These are phyloP conservation scores for Anolis carolinensis DNA, from an alignment of 2,113 vertebrate species.

Conservation along the genomic window DNA sequence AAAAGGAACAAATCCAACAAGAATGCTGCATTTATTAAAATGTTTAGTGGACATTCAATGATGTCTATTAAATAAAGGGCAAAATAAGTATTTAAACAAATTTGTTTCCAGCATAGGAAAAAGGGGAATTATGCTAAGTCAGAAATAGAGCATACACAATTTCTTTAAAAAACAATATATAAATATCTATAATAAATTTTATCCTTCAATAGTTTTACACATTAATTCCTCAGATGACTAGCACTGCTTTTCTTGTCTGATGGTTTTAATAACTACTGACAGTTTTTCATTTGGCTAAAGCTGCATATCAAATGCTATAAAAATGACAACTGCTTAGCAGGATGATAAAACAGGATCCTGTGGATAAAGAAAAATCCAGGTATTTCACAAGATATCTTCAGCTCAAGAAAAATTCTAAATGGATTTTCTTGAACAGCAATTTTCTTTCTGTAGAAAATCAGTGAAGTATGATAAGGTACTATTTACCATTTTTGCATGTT, in stretches of 20 bases:
- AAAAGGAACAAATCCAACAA: constrained; percentile 49
- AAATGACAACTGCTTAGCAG: constrained; percentile 36
- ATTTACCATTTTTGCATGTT: constrained; percentile 33
- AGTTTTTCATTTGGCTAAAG: constrained; percentile 29
- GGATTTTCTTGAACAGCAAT: constrained; percentile 41
- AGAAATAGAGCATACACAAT: neutral
- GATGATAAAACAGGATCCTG: constrained; percentile 18
- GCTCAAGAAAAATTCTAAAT: constrained; percentile 38
- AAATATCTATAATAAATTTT: constrained; percentile 34
- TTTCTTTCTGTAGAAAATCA: constrained; percentile 28
- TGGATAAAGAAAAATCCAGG: constrained; percentile 27
- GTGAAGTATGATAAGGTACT: neutral
- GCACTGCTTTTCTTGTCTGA: constrained; percentile 45
- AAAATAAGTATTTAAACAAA: constrained; percentile 51
- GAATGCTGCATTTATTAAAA: constrained; percentile 37
- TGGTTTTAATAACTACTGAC: constrained; percentile 36
- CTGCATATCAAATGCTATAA: constrained; percentile 30
- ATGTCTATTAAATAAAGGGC: constrained; percentile 54
- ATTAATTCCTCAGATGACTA: constrained; percentile 60
- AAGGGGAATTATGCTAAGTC: neutral
- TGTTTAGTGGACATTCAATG: constrained; percentile 37
- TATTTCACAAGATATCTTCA: neutral
- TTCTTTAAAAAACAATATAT: constrained; percentile 5
- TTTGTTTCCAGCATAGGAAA: constrained; percentile 41
- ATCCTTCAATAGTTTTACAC: constrained; percentile 64